These are phyloP conservation scores for Dioctria linearis DNA, from an alignment of 2,888 invertebrate species.

Conservation along the genomic window DNA sequence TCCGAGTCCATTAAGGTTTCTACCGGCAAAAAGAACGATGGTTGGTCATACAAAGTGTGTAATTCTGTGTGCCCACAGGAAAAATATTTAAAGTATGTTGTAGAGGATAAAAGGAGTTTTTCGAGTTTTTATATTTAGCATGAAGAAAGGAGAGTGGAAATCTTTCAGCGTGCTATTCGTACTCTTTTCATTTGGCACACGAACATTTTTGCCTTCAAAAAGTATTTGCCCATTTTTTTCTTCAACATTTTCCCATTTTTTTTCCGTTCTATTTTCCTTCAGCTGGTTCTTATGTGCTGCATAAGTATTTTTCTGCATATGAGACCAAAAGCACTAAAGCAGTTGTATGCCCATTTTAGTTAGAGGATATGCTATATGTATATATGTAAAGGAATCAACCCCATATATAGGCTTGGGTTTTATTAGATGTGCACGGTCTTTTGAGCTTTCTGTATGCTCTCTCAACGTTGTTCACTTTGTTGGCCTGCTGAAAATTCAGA, in stretches of 20 bases:
- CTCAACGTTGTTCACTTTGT: constrained; percentile 20
- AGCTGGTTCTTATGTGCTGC: constrained; percentile 13
- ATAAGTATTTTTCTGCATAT: constrained; percentile 10
- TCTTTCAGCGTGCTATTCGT: constrained; percentile 6
- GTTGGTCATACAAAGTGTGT: no score
- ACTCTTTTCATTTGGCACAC: constrained; percentile 13
- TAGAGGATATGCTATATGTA: no score
- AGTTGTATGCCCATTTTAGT: not conserved
- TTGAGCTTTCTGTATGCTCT: not conserved
- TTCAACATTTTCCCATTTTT: not conserved
- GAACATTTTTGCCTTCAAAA: constrained; percentile 9
- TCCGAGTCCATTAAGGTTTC: no score
- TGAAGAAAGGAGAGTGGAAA: not conserved
- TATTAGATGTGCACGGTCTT: not conserved
- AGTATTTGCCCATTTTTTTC: constrained; percentile 14
- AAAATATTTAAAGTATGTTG: no score
- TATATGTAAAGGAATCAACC: no score
- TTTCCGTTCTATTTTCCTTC: not conserved
- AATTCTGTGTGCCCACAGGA: no score
- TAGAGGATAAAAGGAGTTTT: no score
- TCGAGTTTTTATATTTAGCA: no score
- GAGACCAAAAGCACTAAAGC: not conserved
- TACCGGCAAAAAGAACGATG: no score
- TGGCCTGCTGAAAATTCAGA: constrained; percentile 14
- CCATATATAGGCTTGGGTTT: no score